Base-by-base conservation (phyloP, 2,113 vertebrate genomes). In the Chelonoidis abingdonii region DNA sequence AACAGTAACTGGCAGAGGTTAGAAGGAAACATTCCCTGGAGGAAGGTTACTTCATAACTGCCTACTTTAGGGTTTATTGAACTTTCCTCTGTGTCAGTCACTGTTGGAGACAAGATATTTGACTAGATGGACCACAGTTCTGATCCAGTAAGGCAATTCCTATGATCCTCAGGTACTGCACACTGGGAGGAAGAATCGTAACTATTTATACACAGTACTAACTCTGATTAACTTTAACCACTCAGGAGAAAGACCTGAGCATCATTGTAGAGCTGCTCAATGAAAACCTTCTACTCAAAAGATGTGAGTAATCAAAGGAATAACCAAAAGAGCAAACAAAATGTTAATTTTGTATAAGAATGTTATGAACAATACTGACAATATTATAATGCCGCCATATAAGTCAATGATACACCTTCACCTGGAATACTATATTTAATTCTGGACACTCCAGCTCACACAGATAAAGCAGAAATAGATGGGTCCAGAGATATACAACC, bases 41-140 rank as follows among this genome's bases (percentile, higher is more conserved):
- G 62, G 62, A 65, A 65, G 6, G 16, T 65, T 65, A 65, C n/a
- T 59, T 92, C 87, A 62, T 41, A 89, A 53, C 80, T 80, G 85
- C 69, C 85, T 54, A 88, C 76, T 84, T 75, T 41, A 24, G 47
- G 16, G 22, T 29, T 3, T 24, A 13, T 53, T 54, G 19, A 75
- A 11, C 78, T 62, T 93, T 41, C 49, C 31, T n/a, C 1, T 3
- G 52, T 59, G 19, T 53, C 38, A 72, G 44, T 35, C 8, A 21
- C 76, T 10, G 50, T 56, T 86, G 89, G 80, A 50, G 59, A 50
- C 27, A 79, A 52, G 54, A 19, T 0, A 0, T 10, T 65, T 8
- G 4, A 1, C 84, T 50, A 11, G 6, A 1, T 47, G 38, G 10
- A 2, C 53, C 0, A 0, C 88, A 50, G 49, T 11, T 5, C 0